phyloP scores from a whole-genome alignment of 2,113 vertebrate species.

The Condylura cristata region DNA sequence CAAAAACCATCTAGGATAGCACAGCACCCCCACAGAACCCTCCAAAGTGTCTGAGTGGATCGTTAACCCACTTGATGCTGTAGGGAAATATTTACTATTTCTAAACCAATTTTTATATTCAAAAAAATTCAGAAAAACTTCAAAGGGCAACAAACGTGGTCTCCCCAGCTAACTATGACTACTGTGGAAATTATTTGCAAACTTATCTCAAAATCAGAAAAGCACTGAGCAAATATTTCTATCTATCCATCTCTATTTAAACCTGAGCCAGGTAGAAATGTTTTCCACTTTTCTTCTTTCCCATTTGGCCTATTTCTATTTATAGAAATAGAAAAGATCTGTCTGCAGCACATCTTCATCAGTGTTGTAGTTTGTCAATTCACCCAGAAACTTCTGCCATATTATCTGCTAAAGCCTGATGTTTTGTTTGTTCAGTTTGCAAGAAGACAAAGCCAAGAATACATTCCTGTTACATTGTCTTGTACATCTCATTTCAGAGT shows the following conservation, averaged over 20 bases:
- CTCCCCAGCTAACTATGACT: background rate
- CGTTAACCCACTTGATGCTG: background rate
- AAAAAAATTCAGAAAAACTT: background rate
- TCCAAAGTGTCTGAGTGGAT: background rate
- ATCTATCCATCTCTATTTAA: background rate
- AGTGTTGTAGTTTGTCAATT: background rate
- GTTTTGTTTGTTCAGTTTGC: background rate
- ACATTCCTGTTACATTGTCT: background rate
- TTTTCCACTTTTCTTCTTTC: background rate
- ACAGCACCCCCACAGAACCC: background rate
- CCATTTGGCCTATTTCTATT: background rate
- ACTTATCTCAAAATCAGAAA: slow-evolving; percentile 14
- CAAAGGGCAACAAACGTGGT: background rate
- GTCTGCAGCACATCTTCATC: background rate
- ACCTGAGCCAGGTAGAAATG: background rate
- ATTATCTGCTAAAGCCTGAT: background rate
- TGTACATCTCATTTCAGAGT: background rate
- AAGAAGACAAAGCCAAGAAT: background rate
- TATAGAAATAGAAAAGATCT: background rate
- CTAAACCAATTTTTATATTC: background rate
- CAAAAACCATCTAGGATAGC: background rate
- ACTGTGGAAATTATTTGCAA: slow-evolving; percentile 15
- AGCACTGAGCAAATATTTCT: background rate
- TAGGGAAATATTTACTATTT: slow-evolving; percentile 17
- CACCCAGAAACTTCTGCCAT: slow-evolving; percentile 15